Conservation (phyloP, 2,888 invertebrate genomes). For the Loripinus fragilis region DNA sequence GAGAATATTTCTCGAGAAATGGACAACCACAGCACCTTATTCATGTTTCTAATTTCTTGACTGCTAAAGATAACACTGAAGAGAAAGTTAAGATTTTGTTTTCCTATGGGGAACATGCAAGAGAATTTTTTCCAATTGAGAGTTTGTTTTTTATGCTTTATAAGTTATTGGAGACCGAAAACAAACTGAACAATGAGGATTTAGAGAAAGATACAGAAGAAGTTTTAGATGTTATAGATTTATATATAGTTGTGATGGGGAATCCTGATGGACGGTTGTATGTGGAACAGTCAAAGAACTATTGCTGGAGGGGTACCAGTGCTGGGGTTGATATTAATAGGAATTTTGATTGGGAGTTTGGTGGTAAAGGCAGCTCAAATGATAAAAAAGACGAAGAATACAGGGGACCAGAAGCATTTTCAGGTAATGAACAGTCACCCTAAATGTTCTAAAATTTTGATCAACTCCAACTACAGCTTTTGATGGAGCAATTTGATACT, state of each 20-base stretch:
- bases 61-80: conserved; percentile 11
- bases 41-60: conserved; percentile 77
- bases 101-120: conserved; percentile 81
- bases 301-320: conserved; percentile 81
- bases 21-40: conserved; percentile 71
- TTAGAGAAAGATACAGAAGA: not conserved
- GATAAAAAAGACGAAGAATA: conserved; percentile 79
- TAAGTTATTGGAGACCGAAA: conserved; percentile 53
- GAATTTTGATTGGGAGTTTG: conserved; percentile 82
- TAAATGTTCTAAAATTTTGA: too few species aligned
- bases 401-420: conserved; percentile 76
- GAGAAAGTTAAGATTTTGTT: conserved; percentile 73
- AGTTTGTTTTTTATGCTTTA: conserved; percentile 74
- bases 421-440: too few species aligned
- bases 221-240: conserved; percentile 60
- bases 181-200: not conserved
- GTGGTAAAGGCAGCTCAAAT: conserved; percentile 77
- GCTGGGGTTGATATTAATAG: conserved; percentile 81
- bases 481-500: too few species aligned
- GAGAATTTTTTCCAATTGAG: conserved; percentile 81
- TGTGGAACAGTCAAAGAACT: conserved; percentile 77
- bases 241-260: conserved; percentile 77
- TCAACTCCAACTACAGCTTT: too few species aligned
- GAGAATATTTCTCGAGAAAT: conserved; percentile 66
- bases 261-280: conserved; percentile 81